A percentile compares a stretch with the other conserved stretches of the same genome.
These are phyloP conservation scores for Ianthella basta DNA, from an alignment of 37 sponge, comb jelly and placozoan genomes.

Conservation along the genomic window DNA sequence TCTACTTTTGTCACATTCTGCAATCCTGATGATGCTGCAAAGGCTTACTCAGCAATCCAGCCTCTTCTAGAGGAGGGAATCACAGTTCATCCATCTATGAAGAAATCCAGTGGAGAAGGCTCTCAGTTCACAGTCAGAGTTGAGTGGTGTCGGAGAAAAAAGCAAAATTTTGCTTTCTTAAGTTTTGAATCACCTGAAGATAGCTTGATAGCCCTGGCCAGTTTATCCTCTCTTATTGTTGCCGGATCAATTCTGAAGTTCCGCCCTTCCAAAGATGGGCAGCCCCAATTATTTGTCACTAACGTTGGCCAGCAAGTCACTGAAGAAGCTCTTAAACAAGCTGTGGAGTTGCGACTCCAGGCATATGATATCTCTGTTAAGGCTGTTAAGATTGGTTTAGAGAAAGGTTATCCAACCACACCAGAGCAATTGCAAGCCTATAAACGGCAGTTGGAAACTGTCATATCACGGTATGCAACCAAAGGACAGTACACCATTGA, in stretches of 20 bases:
- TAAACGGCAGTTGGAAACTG: background rate
- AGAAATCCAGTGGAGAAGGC: background rate
- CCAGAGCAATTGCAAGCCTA: background rate
- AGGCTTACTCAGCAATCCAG: constrained; percentile 21
- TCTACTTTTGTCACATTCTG: constrained; percentile 47
- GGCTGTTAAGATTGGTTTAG: constrained; percentile 20
- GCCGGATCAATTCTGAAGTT: constrained; percentile 17
- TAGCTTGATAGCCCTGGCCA: background rate
- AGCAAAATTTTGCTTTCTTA: constrained; percentile 43
- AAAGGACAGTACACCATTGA: constrained; percentile 14
- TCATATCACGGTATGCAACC: background rate
- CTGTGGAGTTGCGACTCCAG: background rate
- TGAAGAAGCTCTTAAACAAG: constrained; percentile 30
- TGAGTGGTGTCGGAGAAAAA: constrained; percentile 55
- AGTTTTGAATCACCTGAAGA: constrained; percentile 21
- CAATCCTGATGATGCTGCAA: constrained; percentile 29
- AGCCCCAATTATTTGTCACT: constrained; percentile 29
- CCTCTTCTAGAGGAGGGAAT: background rate
- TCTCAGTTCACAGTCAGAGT: constrained; percentile 41
- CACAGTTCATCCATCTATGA: constrained; percentile 1
- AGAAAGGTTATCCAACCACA: constrained; percentile 46
- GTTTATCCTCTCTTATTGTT: background rate
- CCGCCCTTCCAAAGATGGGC: constrained; percentile 32
- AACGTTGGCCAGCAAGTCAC: constrained; percentile 21
- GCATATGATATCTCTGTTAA: background rate